phyloP scores from a whole-genome alignment of 92 coral and sea anemone species.

The Zoanthus gigantus region DNA sequence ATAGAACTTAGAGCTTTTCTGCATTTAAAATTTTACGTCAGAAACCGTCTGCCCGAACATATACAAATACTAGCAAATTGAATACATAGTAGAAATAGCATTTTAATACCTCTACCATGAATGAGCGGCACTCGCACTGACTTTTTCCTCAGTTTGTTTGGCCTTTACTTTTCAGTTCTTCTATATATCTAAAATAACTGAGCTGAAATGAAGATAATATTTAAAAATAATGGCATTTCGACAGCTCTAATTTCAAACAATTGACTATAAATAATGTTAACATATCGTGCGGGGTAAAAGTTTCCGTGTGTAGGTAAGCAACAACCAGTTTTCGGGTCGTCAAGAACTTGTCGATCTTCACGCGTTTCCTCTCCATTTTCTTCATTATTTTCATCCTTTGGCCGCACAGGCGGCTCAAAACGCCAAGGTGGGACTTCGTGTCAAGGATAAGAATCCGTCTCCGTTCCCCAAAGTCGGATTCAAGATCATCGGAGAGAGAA shows the following conservation, averaged over 20 bases:
- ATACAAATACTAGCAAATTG: not conserved
- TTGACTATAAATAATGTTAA: conserved; percentile 16
- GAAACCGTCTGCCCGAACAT: not conserved
- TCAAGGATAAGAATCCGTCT: too few relatives aligned
- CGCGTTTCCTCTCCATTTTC: conserved; percentile 24
- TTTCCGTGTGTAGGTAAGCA: conserved; percentile 12
- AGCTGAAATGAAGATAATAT: conserved; percentile 6
- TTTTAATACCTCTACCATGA: conserved; percentile 9
- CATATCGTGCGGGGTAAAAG: conserved; percentile 24
- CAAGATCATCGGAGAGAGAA: too few relatives aligned
- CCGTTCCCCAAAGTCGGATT: too few relatives aligned
- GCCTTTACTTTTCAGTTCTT: not conserved
- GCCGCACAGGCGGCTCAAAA: conserved; percentile 1
- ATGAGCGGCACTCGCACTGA: conserved; percentile 13
- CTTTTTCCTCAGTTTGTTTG: conserved; percentile 12
- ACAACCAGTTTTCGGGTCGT: conserved; percentile 19
- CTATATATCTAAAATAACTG: conserved; percentile 20
- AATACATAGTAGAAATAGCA: conserved; percentile 10
- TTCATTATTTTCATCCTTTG: conserved; percentile 20
- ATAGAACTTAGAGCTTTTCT: not conserved
- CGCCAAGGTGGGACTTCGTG: too few relatives aligned
- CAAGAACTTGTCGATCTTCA: conserved; percentile 17
- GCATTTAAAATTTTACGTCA: not conserved
- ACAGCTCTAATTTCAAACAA: not conserved
- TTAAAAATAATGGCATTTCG: not conserved